phyloP scores from a whole-genome alignment of 2,113 vertebrate genomes.

The Reinhardtius hippoglossoides region DNA sequence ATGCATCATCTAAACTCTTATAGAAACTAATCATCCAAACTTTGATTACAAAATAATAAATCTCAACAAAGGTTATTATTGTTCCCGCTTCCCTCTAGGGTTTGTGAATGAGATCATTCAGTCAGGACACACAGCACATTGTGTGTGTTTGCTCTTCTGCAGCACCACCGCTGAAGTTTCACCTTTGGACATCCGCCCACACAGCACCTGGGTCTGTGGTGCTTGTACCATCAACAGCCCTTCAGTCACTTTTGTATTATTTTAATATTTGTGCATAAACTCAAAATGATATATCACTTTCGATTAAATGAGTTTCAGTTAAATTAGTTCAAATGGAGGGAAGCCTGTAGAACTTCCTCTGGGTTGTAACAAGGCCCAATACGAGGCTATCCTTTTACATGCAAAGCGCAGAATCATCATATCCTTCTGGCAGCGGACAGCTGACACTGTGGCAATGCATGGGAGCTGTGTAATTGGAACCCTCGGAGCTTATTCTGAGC shows the following conservation, averaged over 20 bases:
- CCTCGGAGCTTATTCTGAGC: conserved; percentile 81
- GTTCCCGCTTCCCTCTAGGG: background rate
- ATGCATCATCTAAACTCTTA: too few relatives aligned
- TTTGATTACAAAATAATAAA: too few relatives aligned
- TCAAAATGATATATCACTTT: background rate
- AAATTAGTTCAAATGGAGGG: conserved; percentile 10
- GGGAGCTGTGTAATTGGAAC: conserved; percentile 81
- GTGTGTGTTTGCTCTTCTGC: conserved; percentile 25
- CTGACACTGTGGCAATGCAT: conserved; percentile 81
- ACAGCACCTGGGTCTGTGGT: conserved; percentile 25
- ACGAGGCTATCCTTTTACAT: conserved; percentile 78
- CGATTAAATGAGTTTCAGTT: background rate
- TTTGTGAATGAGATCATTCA: conserved; percentile 7
- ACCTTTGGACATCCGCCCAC: conserved; percentile 42
- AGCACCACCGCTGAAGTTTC: conserved; percentile 41
- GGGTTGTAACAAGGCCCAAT: conserved; percentile 64
- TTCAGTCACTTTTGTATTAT: background rate
- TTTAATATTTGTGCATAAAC: conserved; percentile 27
- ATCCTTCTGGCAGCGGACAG: conserved; percentile 77
- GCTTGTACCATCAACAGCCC: background rate
- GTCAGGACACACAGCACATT: background rate
- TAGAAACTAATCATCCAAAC: too few relatives aligned
- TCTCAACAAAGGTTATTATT: background rate
- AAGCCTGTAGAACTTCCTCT: conserved; percentile 38
- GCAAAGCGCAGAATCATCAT: conserved; percentile 83